Conservation (phyloP, 2,113 vertebrate species). For the Ptilonorhynchus violaceus region DNA sequence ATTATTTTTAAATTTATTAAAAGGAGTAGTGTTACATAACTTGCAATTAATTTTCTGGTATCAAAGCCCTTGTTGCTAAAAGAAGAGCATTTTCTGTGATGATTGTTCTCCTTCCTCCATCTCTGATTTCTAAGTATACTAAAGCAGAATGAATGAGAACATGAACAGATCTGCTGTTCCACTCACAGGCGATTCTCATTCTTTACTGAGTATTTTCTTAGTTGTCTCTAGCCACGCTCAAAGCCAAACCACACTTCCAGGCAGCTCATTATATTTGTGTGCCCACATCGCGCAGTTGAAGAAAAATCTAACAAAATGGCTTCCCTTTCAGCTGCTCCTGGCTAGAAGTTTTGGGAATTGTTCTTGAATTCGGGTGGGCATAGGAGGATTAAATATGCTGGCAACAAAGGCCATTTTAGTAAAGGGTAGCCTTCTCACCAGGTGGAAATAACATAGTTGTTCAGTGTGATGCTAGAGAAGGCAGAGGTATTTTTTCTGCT, state of each 20-base stretch:
- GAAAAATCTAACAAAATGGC: not conserved
- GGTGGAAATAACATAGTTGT: not conserved
- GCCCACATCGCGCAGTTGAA: rapidly evolving
- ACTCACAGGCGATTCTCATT: rapidly evolving
- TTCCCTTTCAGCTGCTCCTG: not conserved
- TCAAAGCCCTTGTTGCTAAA: not conserved
- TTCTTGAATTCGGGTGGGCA: not conserved
- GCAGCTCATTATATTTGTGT: not conserved
- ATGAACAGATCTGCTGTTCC: not conserved
- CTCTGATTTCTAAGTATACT: not conserved
- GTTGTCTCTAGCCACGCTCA: not conserved
- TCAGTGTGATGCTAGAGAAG: not conserved
- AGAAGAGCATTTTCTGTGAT: not conserved
- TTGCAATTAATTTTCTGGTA: not conserved
- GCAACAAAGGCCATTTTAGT: not conserved
- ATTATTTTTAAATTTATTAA: not conserved
- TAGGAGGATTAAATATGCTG: not conserved
- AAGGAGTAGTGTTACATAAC: not conserved
- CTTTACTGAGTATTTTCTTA: not conserved
- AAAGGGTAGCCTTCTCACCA: not conserved
- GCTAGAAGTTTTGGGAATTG: not conserved
- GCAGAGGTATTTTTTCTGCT: not conserved
- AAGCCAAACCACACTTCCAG: not conserved
- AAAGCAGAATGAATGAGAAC: not conserved
- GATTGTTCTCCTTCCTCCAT: not conserved